Conservation (phyloP, 2,113 vertebrate genomes). For the Chloropsis cyanopogon region DNA sequence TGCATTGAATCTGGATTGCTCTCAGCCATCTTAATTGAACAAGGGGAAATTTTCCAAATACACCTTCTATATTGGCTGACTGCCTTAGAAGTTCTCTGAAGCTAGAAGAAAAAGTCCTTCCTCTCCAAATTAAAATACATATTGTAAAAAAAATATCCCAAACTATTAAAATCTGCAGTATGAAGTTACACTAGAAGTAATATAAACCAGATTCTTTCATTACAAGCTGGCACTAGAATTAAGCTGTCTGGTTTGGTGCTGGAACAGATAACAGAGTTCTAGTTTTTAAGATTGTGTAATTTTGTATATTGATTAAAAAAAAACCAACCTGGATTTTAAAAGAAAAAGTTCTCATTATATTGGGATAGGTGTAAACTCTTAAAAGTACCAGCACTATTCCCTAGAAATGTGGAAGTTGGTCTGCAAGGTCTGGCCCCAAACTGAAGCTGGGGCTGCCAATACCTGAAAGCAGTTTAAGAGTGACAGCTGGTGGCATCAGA, state of each 20-base stretch:
- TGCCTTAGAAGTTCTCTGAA: slow-evolving; percentile 14
- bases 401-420: not conserved
- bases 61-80: slow-evolving; percentile 12
- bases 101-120: not conserved
- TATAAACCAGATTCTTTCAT: not conserved
- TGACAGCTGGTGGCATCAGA: not conserved
- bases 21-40: slow-evolving; percentile 51
- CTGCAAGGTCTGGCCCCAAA: not conserved
- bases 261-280: not conserved
- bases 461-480: not conserved
- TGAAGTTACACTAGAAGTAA: not conserved
- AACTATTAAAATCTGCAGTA: not conserved
- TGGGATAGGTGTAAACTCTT: not conserved
- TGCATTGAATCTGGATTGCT: slow-evolving; percentile 16
- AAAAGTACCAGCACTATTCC: not conserved
- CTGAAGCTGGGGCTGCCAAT: not conserved
- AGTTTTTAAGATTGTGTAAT: not conserved
- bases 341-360: not conserved
- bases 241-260: not conserved
- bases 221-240: not conserved
- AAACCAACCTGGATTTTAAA: not conserved
- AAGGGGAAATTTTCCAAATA: slow-evolving; percentile 52
- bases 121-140: not conserved
- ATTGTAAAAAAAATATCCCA: not conserved
- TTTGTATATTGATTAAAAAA: not conserved